Conservation (phyloP, 2,888 invertebrate species). For the Philereme transversata region DNA sequence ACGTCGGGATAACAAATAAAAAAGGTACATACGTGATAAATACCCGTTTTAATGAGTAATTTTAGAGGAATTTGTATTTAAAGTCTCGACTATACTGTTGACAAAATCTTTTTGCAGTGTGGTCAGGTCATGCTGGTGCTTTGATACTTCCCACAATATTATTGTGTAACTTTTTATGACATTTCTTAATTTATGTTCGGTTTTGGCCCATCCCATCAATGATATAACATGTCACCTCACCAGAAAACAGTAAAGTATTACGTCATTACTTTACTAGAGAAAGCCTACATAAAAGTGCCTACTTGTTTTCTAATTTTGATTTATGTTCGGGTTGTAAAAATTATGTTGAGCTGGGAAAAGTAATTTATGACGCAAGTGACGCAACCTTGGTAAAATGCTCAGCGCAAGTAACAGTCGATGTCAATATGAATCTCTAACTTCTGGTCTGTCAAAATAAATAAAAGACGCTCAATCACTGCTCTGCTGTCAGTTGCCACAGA, state of each 20-base stretch:
- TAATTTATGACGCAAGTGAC: slow-evolving; percentile 8
- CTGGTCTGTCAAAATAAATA: slow-evolving; percentile 11
- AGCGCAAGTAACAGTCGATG: not conserved
- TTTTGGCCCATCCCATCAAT: slow-evolving; percentile 29
- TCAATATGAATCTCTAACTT: not conserved
- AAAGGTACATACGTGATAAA: too few relatives aligned
- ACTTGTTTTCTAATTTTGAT: slow-evolving; percentile 31
- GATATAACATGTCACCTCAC: slow-evolving; percentile 34
- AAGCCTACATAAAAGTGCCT: slow-evolving; percentile 21
- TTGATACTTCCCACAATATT: not conserved
- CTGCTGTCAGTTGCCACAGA: too few relatives aligned
- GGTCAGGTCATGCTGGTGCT: too few relatives aligned
- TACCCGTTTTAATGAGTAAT: too few relatives aligned
- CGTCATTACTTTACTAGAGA: slow-evolving; percentile 34
- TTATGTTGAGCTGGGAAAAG: slow-evolving; percentile 9
- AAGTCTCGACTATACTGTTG: too few relatives aligned
- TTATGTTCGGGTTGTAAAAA: slow-evolving; percentile 23
- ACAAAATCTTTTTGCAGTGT: too few relatives aligned
- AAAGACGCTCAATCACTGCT: not conserved
- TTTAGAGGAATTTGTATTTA: too few relatives aligned
- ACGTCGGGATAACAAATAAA: too few relatives aligned
- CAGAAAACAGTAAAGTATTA: slow-evolving; percentile 36
- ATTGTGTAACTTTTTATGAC: slow-evolving; percentile 18
- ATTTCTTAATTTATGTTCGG: slow-evolving; percentile 17
- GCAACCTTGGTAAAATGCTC: slow-evolving; percentile 4